These are phyloP conservation scores for Brachyhypopomus occidentalis DNA, from an alignment of 2,113 vertebrate species.

Conservation along the genomic window DNA sequence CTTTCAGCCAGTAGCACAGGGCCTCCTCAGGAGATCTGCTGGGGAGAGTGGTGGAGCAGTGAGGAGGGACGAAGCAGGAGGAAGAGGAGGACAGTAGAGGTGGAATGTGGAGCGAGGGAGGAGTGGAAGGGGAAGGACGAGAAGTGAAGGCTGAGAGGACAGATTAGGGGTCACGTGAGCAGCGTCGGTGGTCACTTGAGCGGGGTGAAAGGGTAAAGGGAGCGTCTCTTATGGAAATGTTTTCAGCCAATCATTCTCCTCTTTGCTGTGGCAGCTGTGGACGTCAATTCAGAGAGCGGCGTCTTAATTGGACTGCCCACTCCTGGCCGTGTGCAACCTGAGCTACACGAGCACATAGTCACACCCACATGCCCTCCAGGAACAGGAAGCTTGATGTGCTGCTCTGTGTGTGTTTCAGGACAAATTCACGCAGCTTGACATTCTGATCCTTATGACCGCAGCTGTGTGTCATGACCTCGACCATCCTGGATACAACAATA, in stretches of 20 bases:
- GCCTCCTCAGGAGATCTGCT: background rate
- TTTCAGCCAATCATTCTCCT: constrained; percentile 24
- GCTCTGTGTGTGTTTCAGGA: constrained; percentile 70
- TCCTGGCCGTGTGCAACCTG: background rate
- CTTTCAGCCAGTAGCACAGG: background rate
- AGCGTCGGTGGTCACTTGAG: too few relatives aligned
- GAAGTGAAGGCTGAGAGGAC: background rate
- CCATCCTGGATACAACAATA: constrained; percentile 92
- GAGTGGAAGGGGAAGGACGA: background rate
- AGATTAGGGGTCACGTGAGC: too few relatives aligned
- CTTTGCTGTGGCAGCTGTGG: constrained; percentile 41
- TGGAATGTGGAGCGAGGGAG: background rate
- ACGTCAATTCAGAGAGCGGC: constrained; percentile 24
- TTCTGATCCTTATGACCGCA: constrained; percentile 88
- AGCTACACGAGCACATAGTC: background rate
- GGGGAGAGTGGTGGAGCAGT: too few relatives aligned
- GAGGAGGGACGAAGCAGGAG: background rate
- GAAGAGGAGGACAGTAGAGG: background rate
- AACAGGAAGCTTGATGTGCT: background rate
- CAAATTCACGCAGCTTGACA: constrained; percentile 83
- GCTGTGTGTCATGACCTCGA: constrained; percentile 93
- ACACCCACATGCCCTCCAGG: background rate
- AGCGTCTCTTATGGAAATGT: constrained; percentile 14
- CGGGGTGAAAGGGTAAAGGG: background rate
- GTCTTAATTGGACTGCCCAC: constrained; percentile 33